These are phyloP conservation scores for Cataglyphis altisquamis DNA, from an alignment of 2,888 invertebrate species.

Conservation along the genomic window DNA sequence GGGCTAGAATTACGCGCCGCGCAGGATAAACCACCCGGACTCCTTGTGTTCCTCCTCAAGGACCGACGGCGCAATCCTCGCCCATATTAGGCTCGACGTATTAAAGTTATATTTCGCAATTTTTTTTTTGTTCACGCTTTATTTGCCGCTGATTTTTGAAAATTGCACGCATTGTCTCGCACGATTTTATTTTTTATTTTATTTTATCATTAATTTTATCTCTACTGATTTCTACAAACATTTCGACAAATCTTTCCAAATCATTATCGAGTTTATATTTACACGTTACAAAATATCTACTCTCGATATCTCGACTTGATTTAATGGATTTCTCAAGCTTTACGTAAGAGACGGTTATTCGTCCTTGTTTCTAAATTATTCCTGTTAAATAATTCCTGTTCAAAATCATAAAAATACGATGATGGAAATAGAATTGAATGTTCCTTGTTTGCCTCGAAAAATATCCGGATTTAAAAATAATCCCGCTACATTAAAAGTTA, in stretches of 20 bases:
- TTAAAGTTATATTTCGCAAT: constrained; percentile 49
- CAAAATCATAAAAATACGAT: not conserved
- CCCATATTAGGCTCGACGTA: constrained; percentile 65
- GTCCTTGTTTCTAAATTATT: not conserved
- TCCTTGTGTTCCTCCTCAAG: constrained; percentile 71
- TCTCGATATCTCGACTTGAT: not conserved
- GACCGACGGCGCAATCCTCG: constrained; percentile 56
- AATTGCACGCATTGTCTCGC: constrained; percentile 50
- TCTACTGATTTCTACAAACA: constrained; percentile 2
- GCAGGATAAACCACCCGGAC: constrained; percentile 72
- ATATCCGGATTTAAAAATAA: not conserved
- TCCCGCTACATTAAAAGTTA: constrained; percentile 18
- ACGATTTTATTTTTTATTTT: constrained; percentile 23
- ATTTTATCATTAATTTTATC: not conserved
- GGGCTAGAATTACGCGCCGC: constrained; percentile 80
- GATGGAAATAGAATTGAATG: not conserved
- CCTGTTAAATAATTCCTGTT: not conserved
- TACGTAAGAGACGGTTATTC: not conserved
- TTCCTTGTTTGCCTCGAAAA: not conserved
- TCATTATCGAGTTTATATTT: not conserved
- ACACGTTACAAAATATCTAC: not conserved
- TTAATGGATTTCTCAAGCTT: not conserved
- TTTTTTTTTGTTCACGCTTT: constrained; percentile 43
- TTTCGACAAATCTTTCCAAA: not conserved
- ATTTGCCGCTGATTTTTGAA: constrained; percentile 58